Conservation (phyloP, 2,888 invertebrate genomes). For the Phytoseiulus persimilis region DNA sequence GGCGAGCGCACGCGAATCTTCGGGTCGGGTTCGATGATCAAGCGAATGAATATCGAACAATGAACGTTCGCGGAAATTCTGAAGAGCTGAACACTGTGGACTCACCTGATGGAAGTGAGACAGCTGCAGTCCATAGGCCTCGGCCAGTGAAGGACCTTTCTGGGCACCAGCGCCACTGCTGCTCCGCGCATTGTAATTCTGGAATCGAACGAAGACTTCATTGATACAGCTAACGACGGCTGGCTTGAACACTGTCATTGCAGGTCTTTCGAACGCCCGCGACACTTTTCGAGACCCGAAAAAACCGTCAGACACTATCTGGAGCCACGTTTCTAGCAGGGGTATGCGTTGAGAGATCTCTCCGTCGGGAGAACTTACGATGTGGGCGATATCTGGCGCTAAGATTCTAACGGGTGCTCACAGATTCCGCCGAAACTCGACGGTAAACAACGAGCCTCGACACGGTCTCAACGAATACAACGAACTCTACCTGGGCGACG, state of each 20-base stretch:
- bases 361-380: no score
- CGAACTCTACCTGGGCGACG: not conserved
- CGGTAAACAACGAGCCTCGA: no score
- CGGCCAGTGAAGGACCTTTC: slow-evolving; percentile 34
- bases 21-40: not conserved
- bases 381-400: not conserved
- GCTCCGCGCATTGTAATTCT: slow-evolving; percentile 38
- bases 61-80: not conserved
- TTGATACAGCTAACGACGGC: not conserved
- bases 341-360: no score
- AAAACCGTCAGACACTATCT: no score
- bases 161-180: slow-evolving; percentile 23
- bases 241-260: not conserved
- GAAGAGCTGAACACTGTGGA: not conserved
- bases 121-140: slow-evolving; percentile 38
- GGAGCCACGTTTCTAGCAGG: not conserved
- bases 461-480: not conserved
- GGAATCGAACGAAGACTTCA: not conserved
- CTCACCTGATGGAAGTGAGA: slow-evolving; percentile 37
- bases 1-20: not conserved
- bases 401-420: not conserved
- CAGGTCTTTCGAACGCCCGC: not conserved
- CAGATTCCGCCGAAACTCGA: no score
- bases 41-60: not conserved
- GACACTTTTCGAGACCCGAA: not conserved